Evolutionary conservation across 2,113 vertebrate genomes (phyloP).

Genomic region (Conger conger): DNA sequence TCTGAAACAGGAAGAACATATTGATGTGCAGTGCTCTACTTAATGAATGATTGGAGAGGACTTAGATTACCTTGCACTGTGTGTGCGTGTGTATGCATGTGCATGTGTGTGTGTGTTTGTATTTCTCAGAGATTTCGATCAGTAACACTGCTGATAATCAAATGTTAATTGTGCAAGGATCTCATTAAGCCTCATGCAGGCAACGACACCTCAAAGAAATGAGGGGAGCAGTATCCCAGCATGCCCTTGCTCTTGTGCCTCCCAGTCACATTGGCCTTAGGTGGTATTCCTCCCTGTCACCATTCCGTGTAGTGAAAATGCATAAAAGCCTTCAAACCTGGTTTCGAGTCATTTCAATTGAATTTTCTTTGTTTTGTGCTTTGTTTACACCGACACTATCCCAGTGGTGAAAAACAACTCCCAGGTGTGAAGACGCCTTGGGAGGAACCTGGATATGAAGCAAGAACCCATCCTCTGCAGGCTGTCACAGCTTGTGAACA

Average conservation of each 20-base stretch:
- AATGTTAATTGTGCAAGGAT: not conserved
- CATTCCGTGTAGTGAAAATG: too few relatives aligned
- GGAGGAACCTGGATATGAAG: too few relatives aligned
- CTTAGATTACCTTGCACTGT: not conserved
- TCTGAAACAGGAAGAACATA: not conserved
- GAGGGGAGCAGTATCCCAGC: not conserved
- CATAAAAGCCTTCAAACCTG: too few relatives aligned
- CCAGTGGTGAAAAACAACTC: too few relatives aligned
- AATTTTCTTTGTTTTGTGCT: too few relatives aligned
- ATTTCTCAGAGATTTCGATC: not conserved
- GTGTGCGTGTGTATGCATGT: not conserved
- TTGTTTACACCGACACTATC: too few relatives aligned
- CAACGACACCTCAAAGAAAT: not conserved
- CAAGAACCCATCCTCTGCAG: too few relatives aligned
- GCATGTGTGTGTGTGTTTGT: not conserved
- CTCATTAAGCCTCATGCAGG: not conserved
- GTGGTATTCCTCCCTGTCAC: not conserved
- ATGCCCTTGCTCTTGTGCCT: not conserved
- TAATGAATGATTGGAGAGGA: not conserved
- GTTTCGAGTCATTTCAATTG: too few relatives aligned
- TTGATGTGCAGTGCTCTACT: not conserved
- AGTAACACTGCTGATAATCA: not conserved
- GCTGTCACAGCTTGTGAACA: too few relatives aligned
- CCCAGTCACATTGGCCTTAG: not conserved
- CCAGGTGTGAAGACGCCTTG: too few relatives aligned